Base-by-base conservation (phyloP, 2,888 invertebrate species). In the Eilema depressum region DNA sequence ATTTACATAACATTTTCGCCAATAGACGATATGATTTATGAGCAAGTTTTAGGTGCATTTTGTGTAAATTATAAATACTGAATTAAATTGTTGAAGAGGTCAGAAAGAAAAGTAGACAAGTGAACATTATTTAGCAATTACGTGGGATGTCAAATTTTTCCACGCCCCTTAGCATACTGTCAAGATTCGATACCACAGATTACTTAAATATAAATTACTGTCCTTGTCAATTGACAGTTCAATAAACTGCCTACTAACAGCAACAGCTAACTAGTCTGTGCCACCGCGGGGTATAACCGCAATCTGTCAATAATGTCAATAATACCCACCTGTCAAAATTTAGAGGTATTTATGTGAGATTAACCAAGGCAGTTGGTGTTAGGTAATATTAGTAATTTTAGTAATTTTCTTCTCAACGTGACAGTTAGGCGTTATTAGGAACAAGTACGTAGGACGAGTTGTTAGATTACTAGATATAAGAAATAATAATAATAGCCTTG, bases 261-360 rank as follows among this genome's bases (percentile, higher is more conserved):
- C 30, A 28, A 56, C 7, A 65, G 17, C 30, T 70, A 66, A 70
- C 63, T 70, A 59, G 23, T 63, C 47, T 28, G 11, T 63, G 63
- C 33, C 59, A 66, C 66, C 70, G 61, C 59, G 30, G 63, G 56
- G 26, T 66, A 70, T 59, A 25, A 67, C 63, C 66, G 23, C 66
- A 59, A 66, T 63, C 66, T 66, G 66, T 66, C 70, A 66, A 66
- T 70, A 70, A 25, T 63, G 53, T 53, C 53, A 53, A n/a, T n/a
- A 53, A 53, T 53, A n/a, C n/a, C 53, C 10, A 66, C 25, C 53
- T 57, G 66, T 63, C 63, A 56, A n/a, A 25, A 47, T 60, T 61
- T 30, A 56, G 37, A 41, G 28, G 37, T 28, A 33, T 41, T 17
- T 37, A 25, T 33, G 20, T 28, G 20, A 37, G 25, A 63, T 41